These are phyloP conservation scores for Melitaea cinxia DNA, from an alignment of 1,140 invertebrate species.

Conservation along the genomic window DNA sequence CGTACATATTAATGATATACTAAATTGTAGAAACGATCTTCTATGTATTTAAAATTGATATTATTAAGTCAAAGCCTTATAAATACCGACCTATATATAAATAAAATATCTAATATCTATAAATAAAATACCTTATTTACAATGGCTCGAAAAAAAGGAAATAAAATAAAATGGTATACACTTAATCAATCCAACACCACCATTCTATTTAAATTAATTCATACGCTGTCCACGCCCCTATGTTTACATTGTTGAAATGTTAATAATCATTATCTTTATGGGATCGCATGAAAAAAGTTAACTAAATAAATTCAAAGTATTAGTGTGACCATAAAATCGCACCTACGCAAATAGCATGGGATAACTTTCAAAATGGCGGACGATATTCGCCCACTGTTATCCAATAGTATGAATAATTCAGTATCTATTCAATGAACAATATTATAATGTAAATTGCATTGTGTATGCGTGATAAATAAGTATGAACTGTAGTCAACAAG, in stretches of 20 bases:
- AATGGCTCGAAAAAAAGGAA: no score
- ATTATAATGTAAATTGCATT: slow-evolving; percentile 33
- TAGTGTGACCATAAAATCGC: slow-evolving; percentile 55
- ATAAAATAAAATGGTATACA: no score
- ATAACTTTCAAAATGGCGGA: slow-evolving; percentile 66
- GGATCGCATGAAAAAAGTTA: neutral
- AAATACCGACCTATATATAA: no score
- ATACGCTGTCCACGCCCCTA: no score
- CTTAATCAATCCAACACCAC: no score
- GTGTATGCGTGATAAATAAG: slow-evolving; percentile 20
- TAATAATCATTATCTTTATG: neutral
- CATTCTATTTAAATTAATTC: no score
- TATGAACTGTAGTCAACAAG: slow-evolving; percentile 19
- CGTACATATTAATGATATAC: no score
- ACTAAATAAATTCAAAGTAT: slow-evolving; percentile 29
- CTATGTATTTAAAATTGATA: no score
- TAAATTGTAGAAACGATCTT: no score
- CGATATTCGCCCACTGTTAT: slow-evolving; percentile 61
- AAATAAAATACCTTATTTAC: no score
- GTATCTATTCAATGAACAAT: slow-evolving; percentile 29
- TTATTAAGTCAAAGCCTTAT: no score
- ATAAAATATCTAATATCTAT: no score
- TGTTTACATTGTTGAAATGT: neutral
- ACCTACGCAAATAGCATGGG: slow-evolving; percentile 57
- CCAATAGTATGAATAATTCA: slow-evolving; percentile 45